Percentiles rank a stretch among this genome's conserved stretches.
Evolutionary conservation across 2,113 vertebrate species (phyloP).

Genomic region (Charina bottae): DNA sequence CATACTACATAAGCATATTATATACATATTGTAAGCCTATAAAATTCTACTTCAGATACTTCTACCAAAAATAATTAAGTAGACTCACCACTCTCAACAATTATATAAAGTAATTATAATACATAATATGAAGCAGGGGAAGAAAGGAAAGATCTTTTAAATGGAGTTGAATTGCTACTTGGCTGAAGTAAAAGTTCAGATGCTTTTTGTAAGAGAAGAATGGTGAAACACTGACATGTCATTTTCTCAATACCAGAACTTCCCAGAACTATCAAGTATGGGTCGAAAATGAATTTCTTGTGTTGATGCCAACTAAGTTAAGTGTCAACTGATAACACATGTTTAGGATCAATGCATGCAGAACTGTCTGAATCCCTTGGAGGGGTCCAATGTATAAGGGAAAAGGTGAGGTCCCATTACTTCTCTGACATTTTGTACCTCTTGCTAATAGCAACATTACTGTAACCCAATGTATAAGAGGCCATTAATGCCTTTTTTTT

Average conservation of each 20-base stretch:
- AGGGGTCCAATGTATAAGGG: neutral
- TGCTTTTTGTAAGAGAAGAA: neutral
- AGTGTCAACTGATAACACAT: conserved; percentile 10
- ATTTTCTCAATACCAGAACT: neutral
- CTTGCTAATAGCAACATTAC: conserved; percentile 68
- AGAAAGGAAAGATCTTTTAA: neutral
- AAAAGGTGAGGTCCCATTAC: conserved; percentile 59
- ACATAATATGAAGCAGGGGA: neutral
- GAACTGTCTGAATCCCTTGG: conserved; percentile 46
- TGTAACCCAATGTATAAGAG: conserved; percentile 50
- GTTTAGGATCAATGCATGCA: neutral
- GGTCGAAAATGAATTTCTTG: neutral
- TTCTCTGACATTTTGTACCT: conserved; percentile 49
- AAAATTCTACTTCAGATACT: neutral
- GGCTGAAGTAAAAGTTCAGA: neutral
- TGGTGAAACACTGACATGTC: neutral
- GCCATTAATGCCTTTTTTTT: conserved; percentile 61
- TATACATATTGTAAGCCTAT: neutral
- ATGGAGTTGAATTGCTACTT: neutral
- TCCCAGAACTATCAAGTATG: neutral
- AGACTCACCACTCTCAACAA: neutral
- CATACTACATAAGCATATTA: neutral
- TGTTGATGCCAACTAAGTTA: neutral
- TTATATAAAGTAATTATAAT: neutral
- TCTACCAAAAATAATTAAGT: neutral